phyloP scores from a whole-genome alignment of 2,113 vertebrate species.

The Smithornis capensis region DNA sequence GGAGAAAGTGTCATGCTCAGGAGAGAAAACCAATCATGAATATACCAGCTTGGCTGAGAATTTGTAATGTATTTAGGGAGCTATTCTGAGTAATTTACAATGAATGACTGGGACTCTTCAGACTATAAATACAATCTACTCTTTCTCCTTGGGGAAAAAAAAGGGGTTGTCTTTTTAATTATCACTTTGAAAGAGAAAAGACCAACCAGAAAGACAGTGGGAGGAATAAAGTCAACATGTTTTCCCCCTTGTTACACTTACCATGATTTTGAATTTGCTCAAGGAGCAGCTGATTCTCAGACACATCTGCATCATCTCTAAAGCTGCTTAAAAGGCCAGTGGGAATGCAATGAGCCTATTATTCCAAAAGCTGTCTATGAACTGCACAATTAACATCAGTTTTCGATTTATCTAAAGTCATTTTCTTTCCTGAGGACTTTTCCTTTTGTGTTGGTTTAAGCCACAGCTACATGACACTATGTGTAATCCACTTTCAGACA shows the following conservation, averaged over 20 bases:
- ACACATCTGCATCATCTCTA: background rate
- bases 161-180: slow-evolving; percentile 41
- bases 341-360: background rate
- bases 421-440: background rate
- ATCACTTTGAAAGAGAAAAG: slow-evolving; percentile 35
- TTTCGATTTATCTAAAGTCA: background rate
- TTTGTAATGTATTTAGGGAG: slow-evolving; percentile 44
- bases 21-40: slow-evolving; percentile 30
- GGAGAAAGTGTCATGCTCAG: slow-evolving; percentile 17
- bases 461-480: background rate
- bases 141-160: slow-evolving; percentile 8
- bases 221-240: background rate
- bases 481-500: background rate
- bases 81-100: slow-evolving; percentile 37
- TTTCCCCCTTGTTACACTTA: background rate
- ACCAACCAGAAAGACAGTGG: slow-evolving; percentile 23
- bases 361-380: background rate
- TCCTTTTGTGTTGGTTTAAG: background rate
- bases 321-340: background rate
- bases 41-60: slow-evolving; percentile 34
- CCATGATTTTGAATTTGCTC: background rate
- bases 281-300: background rate
- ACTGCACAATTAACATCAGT: background rate
- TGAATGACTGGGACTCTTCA: slow-evolving; percentile 31
- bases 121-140: slow-evolving; percentile 44